phyloP scores from a whole-genome alignment of 1,140 invertebrate species.

The Sipha flava region DNA sequence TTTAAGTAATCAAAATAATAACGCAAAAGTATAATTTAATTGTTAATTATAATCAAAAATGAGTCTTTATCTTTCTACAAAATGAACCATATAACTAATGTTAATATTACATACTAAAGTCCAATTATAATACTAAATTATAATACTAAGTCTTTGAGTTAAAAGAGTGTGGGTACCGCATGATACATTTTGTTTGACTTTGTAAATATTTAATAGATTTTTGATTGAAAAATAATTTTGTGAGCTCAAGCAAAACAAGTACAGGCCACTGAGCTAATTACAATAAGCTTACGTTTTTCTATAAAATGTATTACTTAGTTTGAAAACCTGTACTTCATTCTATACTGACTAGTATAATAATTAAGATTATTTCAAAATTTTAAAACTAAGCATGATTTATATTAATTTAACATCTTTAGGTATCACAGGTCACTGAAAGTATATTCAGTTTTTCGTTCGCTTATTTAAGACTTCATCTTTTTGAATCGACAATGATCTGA shows the following conservation, averaged over 20 bases:
- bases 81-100: not conserved
- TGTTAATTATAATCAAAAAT: conserved; percentile 1
- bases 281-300: not conserved
- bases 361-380: not conserved
- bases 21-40: not conserved
- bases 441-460: not conserved
- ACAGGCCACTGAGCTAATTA: not conserved
- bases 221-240: not conserved
- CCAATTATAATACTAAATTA: not conserved
- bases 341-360: not conserved
- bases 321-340: not conserved
- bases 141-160: conserved; percentile 10
- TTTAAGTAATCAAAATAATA: not conserved
- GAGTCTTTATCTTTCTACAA: not conserved
- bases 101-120: conserved; percentile 17
- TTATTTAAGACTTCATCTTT: conserved; percentile 33
- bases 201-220: not conserved
- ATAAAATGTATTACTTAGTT: not conserved
- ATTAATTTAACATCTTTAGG: not conserved
- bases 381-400: not conserved
- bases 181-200: not conserved
- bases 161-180: not conserved
- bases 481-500: conserved; percentile 74
- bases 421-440: conserved; percentile 16
- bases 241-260: not conserved